A percentile compares a stretch with the other conserved stretches of the same genome.
phyloP scores from a whole-genome alignment of 2,888 invertebrate species.

The Andrena dorsata region DNA sequence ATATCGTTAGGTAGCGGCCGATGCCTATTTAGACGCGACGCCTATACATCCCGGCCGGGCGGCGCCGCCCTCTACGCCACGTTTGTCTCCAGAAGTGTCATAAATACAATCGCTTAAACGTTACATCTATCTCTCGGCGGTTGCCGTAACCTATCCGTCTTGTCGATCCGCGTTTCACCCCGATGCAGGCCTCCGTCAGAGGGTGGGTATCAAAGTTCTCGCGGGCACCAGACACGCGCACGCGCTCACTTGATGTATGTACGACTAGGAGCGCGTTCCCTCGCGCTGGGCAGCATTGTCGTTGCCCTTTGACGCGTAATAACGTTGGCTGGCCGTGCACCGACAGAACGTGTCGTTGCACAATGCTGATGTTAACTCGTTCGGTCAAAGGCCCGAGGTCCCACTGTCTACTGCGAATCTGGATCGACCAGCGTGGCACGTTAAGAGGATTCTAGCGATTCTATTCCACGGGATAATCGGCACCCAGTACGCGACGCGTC shows the following conservation, averaged over 20 bases:
- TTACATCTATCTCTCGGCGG: conserved; percentile 32
- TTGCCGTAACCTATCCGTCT: conserved; percentile 53
- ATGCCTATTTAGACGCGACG: conserved; percentile 45
- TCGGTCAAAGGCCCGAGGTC: conserved; percentile 21
- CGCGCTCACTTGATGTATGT: conserved; percentile 52
- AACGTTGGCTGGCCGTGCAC: conserved; percentile 48
- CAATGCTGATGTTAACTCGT: conserved; percentile 38
- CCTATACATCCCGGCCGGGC: conserved; percentile 19
- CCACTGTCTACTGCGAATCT: conserved; percentile 2
- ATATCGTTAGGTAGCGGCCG: conserved; percentile 39
- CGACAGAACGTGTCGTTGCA: conserved; percentile 41
- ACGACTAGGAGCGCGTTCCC: conserved; percentile 47
- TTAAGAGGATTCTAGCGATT: conserved; percentile 21
- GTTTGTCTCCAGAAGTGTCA: conserved; percentile 45
- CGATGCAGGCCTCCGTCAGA: conserved; percentile 1
- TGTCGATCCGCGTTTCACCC: conserved; percentile 43
- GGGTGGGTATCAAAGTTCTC: conserved; percentile 51
- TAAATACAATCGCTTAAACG: conserved; percentile 65
- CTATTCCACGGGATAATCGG: not conserved
- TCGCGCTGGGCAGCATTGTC: conserved; percentile 47
- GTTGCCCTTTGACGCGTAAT: conserved; percentile 62
- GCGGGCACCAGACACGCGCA: conserved; percentile 32
- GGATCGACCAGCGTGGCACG: conserved; percentile 21
- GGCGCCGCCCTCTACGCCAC: conserved; percentile 6
- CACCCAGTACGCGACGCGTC: not conserved